These are phyloP conservation scores for Scaptomyza caliginosa DNA, from an alignment of 2,888 invertebrate genomes.

Conservation along the genomic window DNA sequence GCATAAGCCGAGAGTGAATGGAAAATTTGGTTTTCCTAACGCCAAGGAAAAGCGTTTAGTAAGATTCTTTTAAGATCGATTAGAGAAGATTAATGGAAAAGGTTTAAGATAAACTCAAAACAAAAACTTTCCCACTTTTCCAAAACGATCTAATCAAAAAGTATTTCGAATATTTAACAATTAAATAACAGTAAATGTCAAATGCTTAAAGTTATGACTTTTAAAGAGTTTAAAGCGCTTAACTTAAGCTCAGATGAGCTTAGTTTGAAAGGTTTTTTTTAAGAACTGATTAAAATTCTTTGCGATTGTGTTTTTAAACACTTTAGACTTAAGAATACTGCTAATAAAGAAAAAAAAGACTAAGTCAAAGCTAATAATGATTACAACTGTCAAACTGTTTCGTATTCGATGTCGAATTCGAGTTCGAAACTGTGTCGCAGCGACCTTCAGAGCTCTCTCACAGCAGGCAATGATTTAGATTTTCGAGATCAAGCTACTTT, in stretches of 20 bases:
- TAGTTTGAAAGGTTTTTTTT: too few relatives aligned
- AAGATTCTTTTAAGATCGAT: background rate
- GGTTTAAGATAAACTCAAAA: too few relatives aligned
- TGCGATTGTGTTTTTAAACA: slow-evolving; percentile 16
- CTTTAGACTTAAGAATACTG: background rate
- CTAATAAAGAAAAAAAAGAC: too few relatives aligned
- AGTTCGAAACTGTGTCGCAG: background rate
- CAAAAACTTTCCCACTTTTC: too few relatives aligned
- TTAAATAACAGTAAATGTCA: too few relatives aligned
- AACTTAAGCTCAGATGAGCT: too few relatives aligned
- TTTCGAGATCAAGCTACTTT: slow-evolving; percentile 40
- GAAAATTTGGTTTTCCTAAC: slow-evolving; percentile 5
- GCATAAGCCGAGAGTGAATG: background rate
- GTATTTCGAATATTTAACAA: too few relatives aligned
- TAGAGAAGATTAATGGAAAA: background rate
- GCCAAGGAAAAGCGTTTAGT: background rate
- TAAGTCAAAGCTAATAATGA: background rate
- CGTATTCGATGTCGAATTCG: slow-evolving; percentile 7
- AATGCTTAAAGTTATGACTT: too few relatives aligned
- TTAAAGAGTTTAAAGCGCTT: too few relatives aligned
- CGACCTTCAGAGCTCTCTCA: slow-evolving; percentile 37
- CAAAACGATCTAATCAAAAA: too few relatives aligned
- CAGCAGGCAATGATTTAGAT: slow-evolving; percentile 24
- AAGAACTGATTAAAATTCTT: too few relatives aligned
- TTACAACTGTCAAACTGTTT: slow-evolving; percentile 5